Evolutionary conservation across 2,797 vertebrate genomes (phyloP), one percentile per base, ranked within the genome.

Genomic region (Neopelma chrysocephalum): DNA sequence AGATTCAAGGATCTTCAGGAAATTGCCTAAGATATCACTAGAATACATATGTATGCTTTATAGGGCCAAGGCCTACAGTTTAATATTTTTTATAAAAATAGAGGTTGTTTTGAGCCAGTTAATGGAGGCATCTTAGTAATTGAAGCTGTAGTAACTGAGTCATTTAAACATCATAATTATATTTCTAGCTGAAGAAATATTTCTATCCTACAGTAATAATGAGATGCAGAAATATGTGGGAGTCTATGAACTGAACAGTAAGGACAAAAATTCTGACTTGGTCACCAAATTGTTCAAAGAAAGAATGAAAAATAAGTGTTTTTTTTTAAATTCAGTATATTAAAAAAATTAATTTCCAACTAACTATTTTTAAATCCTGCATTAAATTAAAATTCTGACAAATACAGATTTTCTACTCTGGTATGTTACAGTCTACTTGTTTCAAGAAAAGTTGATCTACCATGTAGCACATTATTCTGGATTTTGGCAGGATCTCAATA

Each of bases 21-120:
- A 70, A 60, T 47, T 68, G 13, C 45, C 13, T 9, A 19, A 51
- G 47, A 23, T n/a, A 12, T 21, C 32, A 15, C 7, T 36, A 10
- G 17, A 45, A 45, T 27, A 48, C 5, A 1, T 12, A 9, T 11
- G 13, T 40, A 31, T 0, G 1, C 4, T 90, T 62, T 45, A 5
- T 10, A 31, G 25, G 42, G 20, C 20, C 45, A 82, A 29, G 36
- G 34, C 12, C 20, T 79, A 2, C 8, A 54, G 16, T 25, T 73
- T 36, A 70, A 84, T 4, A 22, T 4, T 54, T 77, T 73, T 48
- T 45, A 2, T 34, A 10, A 62, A 73, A 89, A 8, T 27, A 70
- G 40, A 53, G 45, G 1, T 22, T 66, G 19, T n/a, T 82, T 57
- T 5, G 50, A 84, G 56, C 23, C 13, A 10, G 12, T 29, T 69